Percentiles rank a stretch among this genome's conserved stretches.
These are phyloP conservation scores for Bombus impatiens DNA, from an alignment of 1,140 invertebrate genomes.

Conservation along the genomic window DNA sequence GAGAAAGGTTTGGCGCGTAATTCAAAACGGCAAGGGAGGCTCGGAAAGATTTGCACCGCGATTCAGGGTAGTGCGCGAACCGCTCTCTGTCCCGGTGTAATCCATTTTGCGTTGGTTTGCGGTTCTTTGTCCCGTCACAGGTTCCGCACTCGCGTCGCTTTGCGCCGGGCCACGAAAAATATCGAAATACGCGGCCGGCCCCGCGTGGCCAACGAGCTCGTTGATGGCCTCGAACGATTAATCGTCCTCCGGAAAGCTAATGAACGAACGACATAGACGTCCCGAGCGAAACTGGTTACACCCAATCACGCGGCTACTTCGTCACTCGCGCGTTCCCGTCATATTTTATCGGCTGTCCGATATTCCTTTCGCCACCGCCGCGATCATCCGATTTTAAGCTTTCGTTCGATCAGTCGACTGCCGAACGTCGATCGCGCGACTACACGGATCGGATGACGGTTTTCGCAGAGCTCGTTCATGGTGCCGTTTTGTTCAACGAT, in stretches of 20 bases:
- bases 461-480: background rate
- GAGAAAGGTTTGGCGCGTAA: background rate
- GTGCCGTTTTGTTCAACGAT: background rate
- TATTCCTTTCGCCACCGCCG: background rate
- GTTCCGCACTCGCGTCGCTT: background rate
- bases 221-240: conserved; percentile 52
- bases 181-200: conserved; percentile 18
- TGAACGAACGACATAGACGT: conserved; percentile 45
- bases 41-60: background rate
- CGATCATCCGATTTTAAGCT: background rate
- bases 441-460: background rate
- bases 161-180: conserved; percentile 24
- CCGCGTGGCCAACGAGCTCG: conserved; percentile 42
- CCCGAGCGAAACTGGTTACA: conserved; percentile 28
- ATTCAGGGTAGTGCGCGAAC: background rate
- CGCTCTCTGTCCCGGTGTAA: conserved; percentile 13
- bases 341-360: background rate
- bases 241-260: conserved; percentile 48
- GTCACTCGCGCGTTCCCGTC: conserved; percentile 2
- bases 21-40: conserved; percentile 1
- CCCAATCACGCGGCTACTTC: conserved; percentile 37
- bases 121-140: conserved; percentile 43
- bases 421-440: background rate
- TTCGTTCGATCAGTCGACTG: background rate
- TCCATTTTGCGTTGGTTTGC: conserved; percentile 35